Conservation (phyloP, 2,888 invertebrate species). For the Amitus sp. region DNA sequence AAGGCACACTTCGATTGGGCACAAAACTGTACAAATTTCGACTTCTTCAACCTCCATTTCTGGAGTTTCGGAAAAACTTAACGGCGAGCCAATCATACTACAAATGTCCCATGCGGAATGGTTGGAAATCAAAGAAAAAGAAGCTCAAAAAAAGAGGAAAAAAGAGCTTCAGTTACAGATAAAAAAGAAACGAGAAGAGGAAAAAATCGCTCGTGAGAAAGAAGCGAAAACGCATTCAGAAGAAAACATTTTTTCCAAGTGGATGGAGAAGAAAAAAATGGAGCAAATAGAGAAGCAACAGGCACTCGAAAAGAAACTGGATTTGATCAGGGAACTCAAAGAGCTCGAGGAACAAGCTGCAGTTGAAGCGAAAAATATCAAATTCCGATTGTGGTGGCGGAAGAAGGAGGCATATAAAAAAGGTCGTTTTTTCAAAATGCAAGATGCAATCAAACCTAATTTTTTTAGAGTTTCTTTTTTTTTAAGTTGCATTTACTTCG, state of each 20-base stretch:
- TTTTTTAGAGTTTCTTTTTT: not conserved
- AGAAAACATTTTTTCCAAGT: conserved; percentile 63
- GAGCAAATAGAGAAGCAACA: conserved; percentile 64
- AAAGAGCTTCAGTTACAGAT: conserved; percentile 50
- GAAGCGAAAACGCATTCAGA: conserved; percentile 61
- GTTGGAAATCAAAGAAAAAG: conserved; percentile 67
- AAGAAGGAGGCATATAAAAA: conserved; percentile 71
- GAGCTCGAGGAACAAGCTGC: conserved; percentile 55
- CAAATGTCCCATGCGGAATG: conserved; percentile 68
- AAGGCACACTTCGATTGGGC: not conserved
- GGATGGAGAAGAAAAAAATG: conserved; percentile 63
- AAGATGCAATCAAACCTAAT: not conserved
- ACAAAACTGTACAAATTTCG: conserved; percentile 4
- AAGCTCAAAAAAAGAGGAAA: conserved; percentile 52
- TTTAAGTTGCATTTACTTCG: no score
- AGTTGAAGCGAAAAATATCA: conserved; percentile 53
- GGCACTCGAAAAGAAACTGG: conserved; percentile 65
- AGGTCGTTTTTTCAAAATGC: conserved; percentile 60
- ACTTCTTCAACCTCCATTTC: not conserved
- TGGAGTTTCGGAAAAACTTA: conserved; percentile 16
- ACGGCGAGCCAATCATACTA: conserved; percentile 41
- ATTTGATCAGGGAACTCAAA: conserved; percentile 64
- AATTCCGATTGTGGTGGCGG: conserved; percentile 68
- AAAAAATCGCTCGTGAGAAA: conserved; percentile 51
- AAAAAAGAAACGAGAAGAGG: conserved; percentile 43